phyloP scores from a whole-genome alignment of 2,888 invertebrate species.

The Stictocephala bisonia region DNA sequence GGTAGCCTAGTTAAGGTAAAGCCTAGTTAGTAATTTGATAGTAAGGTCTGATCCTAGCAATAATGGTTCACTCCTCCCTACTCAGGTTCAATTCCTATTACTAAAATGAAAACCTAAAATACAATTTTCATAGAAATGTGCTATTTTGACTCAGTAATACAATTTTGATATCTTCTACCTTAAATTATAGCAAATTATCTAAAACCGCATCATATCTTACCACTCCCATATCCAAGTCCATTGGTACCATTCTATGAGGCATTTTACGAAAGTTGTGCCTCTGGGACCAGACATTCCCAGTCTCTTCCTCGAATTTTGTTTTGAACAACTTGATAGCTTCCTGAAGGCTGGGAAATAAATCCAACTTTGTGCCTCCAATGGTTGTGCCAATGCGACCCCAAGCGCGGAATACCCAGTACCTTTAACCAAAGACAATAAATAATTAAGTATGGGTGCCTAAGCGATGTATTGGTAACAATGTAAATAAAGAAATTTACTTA shows the following conservation, averaged over 20 bases:
- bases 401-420: slow-evolving; percentile 85
- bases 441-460: too few species aligned
- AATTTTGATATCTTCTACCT: background rate
- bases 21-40: too few species aligned
- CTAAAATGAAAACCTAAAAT: too few species aligned
- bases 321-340: slow-evolving; percentile 75
- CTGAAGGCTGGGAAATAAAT: slow-evolving; percentile 65
- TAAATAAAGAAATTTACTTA: too few species aligned
- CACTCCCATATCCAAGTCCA: slow-evolving; percentile 90
- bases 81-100: too few species aligned
- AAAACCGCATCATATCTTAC: too few species aligned
- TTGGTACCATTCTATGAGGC: slow-evolving; percentile 82
- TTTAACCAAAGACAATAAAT: too few species aligned
- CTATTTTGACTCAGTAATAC: background rate
- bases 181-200: too few species aligned
- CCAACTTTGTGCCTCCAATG: slow-evolving; percentile 81
- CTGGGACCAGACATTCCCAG: slow-evolving; percentile 82
- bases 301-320: slow-evolving; percentile 71
- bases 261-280: slow-evolving; percentile 67
- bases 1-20: too few species aligned
- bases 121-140: background rate
- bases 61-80: too few species aligned
- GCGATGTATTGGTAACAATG: too few species aligned
- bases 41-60: too few species aligned
- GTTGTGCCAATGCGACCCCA: slow-evolving; percentile 98